phyloP scores from a whole-genome alignment of 1,140 invertebrate genomes.

The Procambarus clarkii region DNA sequence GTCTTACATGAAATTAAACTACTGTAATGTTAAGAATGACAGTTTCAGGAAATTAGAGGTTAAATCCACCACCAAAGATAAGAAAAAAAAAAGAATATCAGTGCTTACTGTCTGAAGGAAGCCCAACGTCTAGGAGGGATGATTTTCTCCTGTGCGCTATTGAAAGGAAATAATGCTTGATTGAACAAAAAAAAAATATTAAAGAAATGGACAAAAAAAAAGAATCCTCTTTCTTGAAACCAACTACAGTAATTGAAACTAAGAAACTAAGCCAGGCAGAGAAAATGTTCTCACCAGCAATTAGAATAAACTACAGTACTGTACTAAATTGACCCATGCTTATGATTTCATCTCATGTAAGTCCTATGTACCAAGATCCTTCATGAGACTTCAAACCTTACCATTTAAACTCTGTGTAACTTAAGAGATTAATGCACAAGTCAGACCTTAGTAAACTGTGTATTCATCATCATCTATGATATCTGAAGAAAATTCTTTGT shows the following conservation, averaged over 20 bases:
- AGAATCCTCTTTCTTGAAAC: neutral
- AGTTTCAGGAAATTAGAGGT: too few species aligned
- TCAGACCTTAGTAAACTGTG: neutral
- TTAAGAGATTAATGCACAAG: too few species aligned
- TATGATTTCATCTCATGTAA: neutral
- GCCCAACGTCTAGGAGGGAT: conserved; percentile 85
- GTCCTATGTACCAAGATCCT: neutral
- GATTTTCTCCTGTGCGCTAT: conserved; percentile 81
- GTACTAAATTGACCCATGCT: neutral
- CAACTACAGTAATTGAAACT: neutral
- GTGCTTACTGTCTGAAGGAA: conserved; percentile 78
- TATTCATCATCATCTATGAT: neutral
- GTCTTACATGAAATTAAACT: too few species aligned
- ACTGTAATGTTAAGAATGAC: too few species aligned
- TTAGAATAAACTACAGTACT: neutral
- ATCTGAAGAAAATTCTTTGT: too few species aligned
- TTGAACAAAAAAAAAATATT: neutral
- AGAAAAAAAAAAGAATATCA: neutral
- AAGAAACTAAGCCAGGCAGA: neutral
- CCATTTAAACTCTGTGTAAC: too few species aligned
- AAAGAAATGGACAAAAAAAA: neutral
- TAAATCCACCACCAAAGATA: neutral
- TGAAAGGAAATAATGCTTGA: conserved; percentile 14
- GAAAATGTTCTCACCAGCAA: neutral
- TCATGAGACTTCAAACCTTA: neutral